phyloP scores from a whole-genome alignment of 2,797 vertebrate species.

The Anabas testudineus region DNA sequence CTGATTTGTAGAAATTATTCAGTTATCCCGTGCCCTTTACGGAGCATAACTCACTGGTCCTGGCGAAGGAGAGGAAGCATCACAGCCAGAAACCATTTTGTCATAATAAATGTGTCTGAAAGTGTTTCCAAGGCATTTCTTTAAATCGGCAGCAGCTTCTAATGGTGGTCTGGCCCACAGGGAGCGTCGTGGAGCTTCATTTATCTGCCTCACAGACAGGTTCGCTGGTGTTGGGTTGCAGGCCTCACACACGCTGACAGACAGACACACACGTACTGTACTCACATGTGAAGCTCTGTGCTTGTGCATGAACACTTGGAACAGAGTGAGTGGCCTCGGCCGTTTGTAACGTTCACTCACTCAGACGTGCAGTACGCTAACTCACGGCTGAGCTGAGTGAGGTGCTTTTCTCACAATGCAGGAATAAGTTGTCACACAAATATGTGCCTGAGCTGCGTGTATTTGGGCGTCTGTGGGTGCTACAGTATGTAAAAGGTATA shows the following conservation, averaged over 20 bases:
- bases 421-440: slow-evolving; percentile 3
- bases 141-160: slow-evolving; percentile 55
- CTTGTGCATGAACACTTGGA: slow-evolving; percentile 10
- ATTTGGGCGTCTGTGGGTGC: neutral
- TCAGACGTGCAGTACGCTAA: neutral
- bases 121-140: slow-evolving; percentile 61
- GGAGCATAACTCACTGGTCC: slow-evolving; percentile 37
- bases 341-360: slow-evolving; percentile 19
- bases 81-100: slow-evolving; percentile 47
- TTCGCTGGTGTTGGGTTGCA: slow-evolving; percentile 35
- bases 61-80: slow-evolving; percentile 14
- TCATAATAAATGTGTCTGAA: slow-evolving; percentile 62
- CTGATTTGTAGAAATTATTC: slow-evolving; percentile 42
- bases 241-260: slow-evolving; percentile 16
- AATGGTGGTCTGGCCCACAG: slow-evolving; percentile 36
- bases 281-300: slow-evolving; percentile 6
- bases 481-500: neutral
- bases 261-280: neutral
- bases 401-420: neutral
- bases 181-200: slow-evolving; percentile 30
- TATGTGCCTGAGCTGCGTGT: neutral
- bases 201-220: slow-evolving; percentile 39
- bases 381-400: slow-evolving; percentile 21
- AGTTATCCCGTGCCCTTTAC: slow-evolving; percentile 26
- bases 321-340: slow-evolving; percentile 4